Evolutionary conservation across 2,888 invertebrate species (phyloP), one percentile per base, ranked within the genome.

Genomic region (Micoletzkya japonica): DNA sequence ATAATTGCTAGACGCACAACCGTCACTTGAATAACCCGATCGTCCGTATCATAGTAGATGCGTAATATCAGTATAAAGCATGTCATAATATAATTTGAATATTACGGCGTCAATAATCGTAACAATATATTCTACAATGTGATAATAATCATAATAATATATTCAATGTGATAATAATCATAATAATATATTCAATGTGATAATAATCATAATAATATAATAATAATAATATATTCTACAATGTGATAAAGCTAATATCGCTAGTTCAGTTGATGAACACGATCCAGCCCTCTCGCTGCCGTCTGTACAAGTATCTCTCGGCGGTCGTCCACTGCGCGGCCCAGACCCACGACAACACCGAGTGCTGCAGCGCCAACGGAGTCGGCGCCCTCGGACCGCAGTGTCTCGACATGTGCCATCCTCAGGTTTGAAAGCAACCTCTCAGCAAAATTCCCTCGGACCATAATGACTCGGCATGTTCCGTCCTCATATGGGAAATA

Each of bases 291-390:
- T 78, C 81, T 30, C 72, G 84, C 26, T 84, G 84, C 73, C 81
- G 84, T 63, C 77, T 84, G 36, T 84, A 82, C 79, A 84, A 84
- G 71, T 84, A 84, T 69, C 76, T 84, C 24, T 77, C 80, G 64
- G 74, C 82, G 26, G 77, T 84, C 34, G 82, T 84, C 20, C 84
- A 84, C 72, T 84, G 84, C 59, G 84, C 83, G 6, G 82, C 84
- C 30, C 84, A 83, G 73, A 84, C 84, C 17, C 84, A 84, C 74
- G 84, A 84, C 76, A 84, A 84, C 75, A 77, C 80, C 24, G 84
- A 77, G 44, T 82, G 82, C 73, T 81, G 82, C 67, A 72, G 75
- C 69, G 78, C 82, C 37, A 81, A 81, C 70, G 84, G 84, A 60
- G 74, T 84, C 39, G 81, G 76, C 32, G 82, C 84, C 7, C 74